Conservation (phyloP, 1,140 invertebrate species). For the Diabrotica virgifera region DNA sequence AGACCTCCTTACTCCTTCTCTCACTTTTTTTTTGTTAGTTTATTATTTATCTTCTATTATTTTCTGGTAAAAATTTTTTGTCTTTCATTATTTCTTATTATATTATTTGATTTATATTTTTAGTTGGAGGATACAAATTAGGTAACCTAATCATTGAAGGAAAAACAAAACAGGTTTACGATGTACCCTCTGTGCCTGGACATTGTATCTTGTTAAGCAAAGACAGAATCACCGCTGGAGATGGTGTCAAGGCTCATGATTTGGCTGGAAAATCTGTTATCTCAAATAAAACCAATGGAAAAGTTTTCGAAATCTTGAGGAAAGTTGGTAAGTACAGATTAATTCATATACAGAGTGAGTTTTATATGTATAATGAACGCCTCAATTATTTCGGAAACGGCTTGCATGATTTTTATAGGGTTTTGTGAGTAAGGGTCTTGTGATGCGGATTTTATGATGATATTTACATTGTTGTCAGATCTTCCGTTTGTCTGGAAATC, state of each 20-base stretch:
- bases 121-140: constrained; percentile 64
- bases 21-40: no score
- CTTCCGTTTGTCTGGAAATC: no score
- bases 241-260: constrained; percentile 88
- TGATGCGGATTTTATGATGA: no score
- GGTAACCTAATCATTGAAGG: constrained; percentile 84
- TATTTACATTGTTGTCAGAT: no score
- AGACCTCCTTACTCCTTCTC: no score
- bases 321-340: constrained; percentile 58
- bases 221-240: constrained; percentile 93
- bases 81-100: constrained; percentile 13
- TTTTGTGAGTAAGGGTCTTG: no score
- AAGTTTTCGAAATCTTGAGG: constrained; percentile 88
- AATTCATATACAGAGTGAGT: not conserved
- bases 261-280: constrained; percentile 91
- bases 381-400: no score
- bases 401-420: no score
- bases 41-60: no score
- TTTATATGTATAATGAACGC: no score
- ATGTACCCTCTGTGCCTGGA: constrained; percentile 64
- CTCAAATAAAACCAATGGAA: constrained; percentile 86
- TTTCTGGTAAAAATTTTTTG: no score
- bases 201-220: constrained; percentile 82
- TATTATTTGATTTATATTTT: not conserved
- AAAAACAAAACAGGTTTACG: constrained; percentile 93